Conservation (phyloP, 2,113 vertebrate species). For the Crocuta crocuta region DNA sequence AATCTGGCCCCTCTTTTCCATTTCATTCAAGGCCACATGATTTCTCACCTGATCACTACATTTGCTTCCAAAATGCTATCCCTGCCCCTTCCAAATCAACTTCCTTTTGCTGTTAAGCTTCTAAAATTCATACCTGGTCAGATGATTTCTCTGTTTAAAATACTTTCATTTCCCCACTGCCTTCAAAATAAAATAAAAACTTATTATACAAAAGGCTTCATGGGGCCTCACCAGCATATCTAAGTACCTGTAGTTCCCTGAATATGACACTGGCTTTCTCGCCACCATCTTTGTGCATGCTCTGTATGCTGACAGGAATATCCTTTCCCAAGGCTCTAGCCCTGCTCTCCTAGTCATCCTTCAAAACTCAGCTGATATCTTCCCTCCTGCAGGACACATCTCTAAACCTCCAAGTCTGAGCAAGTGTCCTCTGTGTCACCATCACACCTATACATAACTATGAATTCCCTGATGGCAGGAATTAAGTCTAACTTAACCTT, state of each 20-base stretch:
- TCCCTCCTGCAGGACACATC: not conserved
- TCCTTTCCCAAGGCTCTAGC: not conserved
- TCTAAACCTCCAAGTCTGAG: not conserved
- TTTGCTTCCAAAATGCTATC: not conserved
- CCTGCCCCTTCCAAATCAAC: not conserved
- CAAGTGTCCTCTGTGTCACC: not conserved
- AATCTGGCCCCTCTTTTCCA: not conserved
- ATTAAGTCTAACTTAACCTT: slow-evolving; percentile 20
- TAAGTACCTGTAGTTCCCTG: not conserved
- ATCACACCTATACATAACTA: not conserved
- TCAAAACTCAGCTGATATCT: not conserved
- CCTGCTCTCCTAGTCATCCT: not conserved
- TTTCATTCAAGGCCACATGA: not conserved
- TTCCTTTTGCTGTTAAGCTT: slow-evolving; percentile 8
- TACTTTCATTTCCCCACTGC: not conserved
- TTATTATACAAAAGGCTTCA: not conserved
- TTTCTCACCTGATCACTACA: not conserved
- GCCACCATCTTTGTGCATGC: not conserved
- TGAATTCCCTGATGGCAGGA: not conserved
- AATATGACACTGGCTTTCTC: not conserved
- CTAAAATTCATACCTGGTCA: not conserved
- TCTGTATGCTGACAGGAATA: not conserved
- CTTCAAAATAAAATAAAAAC: not conserved
- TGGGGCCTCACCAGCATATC: not conserved
- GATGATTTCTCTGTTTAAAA: slow-evolving; percentile 19